phyloP scores from a whole-genome alignment of 2,888 invertebrate species.

The Drosophila subsilvestris region DNA sequence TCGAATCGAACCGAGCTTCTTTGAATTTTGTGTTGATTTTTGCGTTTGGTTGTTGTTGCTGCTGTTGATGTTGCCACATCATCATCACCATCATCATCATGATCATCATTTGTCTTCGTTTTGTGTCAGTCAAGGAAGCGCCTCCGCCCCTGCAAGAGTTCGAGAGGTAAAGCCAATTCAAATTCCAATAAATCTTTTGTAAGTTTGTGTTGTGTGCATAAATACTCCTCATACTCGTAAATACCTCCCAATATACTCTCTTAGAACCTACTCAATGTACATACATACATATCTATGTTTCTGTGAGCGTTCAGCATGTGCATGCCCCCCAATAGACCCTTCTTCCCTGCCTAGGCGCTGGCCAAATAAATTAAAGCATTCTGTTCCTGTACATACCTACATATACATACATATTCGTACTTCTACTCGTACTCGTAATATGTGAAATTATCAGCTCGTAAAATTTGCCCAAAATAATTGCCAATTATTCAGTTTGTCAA shows the following conservation, averaged over 20 bases:
- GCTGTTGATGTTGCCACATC: slow-evolving; percentile 51
- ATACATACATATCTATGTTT: slow-evolving; percentile 38
- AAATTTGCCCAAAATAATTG: slow-evolving; percentile 74
- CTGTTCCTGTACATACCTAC: slow-evolving; percentile 34
- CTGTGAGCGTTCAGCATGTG: slow-evolving; percentile 67
- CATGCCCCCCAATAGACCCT: slow-evolving; percentile 49
- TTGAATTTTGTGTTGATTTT: slow-evolving; percentile 61
- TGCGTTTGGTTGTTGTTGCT: slow-evolving; percentile 63
- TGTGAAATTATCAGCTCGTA: slow-evolving; percentile 77
- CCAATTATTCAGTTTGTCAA: slow-evolving; percentile 80
- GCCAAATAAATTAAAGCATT: slow-evolving; percentile 55
- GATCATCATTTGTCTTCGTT: slow-evolving; percentile 66
- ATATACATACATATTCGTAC: background rate
- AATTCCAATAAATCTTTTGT: slow-evolving; percentile 67
- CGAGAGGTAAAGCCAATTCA: slow-evolving; percentile 70
- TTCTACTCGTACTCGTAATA: slow-evolving; percentile 47
- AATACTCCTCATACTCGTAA: slow-evolving; percentile 30
- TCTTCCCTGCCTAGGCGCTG: slow-evolving; percentile 42
- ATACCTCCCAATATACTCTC: slow-evolving; percentile 40
- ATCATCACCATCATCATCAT: slow-evolving; percentile 37
- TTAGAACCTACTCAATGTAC: slow-evolving; percentile 31
- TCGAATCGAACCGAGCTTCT: slow-evolving; percentile 61
- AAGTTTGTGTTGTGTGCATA: slow-evolving; percentile 67
- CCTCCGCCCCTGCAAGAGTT: slow-evolving; percentile 50
- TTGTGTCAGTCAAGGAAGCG: slow-evolving; percentile 73